Percentiles rank a stretch among this genome's conserved stretches.
Conservation (phyloP, 2,888 invertebrate species). For the Drepanosiphum platanoidis region DNA sequence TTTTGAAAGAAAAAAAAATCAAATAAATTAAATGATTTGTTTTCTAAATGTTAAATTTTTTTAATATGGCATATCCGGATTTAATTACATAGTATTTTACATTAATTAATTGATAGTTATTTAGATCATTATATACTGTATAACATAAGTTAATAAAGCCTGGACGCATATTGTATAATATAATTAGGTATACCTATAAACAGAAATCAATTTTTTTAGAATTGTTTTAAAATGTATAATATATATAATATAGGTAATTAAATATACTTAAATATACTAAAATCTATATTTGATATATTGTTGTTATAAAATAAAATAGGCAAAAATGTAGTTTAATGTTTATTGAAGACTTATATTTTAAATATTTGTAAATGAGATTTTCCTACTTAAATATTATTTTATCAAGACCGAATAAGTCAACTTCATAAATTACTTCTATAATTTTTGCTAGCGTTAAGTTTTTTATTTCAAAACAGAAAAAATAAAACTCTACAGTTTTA, state of each 20-base stretch:
- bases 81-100: not conserved
- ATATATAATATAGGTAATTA: too few relatives aligned
- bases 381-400: too few relatives aligned
- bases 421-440: too few relatives aligned
- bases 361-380: not conserved
- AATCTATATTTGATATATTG: not conserved
- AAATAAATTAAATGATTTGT: not conserved
- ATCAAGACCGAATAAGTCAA: too few relatives aligned
- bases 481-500: too few relatives aligned
- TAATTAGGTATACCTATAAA: not conserved
- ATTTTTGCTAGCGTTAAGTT: too few relatives aligned
- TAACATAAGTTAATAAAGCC: not conserved
- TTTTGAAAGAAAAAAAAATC: not conserved
- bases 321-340: not conserved
- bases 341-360: not conserved
- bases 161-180: not conserved
- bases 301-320: not conserved
- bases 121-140: not conserved
- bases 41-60: not conserved
- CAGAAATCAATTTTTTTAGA: not conserved
- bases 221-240: not conserved
- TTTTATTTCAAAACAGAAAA: too few relatives aligned
- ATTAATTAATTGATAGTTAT: not conserved
- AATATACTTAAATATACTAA: too few relatives aligned
- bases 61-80: not conserved